Base-by-base conservation (phyloP, 1,140 invertebrate genomes). In the Steinernema feltiae region DNA sequence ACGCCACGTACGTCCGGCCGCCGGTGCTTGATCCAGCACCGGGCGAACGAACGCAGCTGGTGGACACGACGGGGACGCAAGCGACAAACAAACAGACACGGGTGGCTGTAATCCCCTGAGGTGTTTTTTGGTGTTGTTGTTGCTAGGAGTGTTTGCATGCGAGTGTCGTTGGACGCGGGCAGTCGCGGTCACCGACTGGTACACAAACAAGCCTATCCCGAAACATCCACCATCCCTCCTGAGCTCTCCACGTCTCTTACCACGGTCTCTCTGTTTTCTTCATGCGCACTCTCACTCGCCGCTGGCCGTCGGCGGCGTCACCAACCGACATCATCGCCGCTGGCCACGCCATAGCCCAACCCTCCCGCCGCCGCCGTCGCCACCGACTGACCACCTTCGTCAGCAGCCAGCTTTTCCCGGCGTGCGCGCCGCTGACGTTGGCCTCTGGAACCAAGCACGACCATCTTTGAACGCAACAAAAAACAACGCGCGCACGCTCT, bases 101-200 rank as follows among this genome's bases (percentile, higher is more conserved):
- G 53, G 53, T 63, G 53, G 53, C 53, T 63, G 53, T 63, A 63
- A 63, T 63, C 53, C 53, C 53, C 53, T 63, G 53, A 63, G 53
- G 53, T 63, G 53, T 63, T 63, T 63, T 63, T 63, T 63, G 53
- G 53, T 63, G 53, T 63, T 63, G 53, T 63, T 63, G 53, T 63
- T 63, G 53, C 53, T 63, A 63, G 53, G 53, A 63, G 53, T 63
- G 53, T 63, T 63, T 63, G 53, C 53, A 63, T 63, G 53, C 53
- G 53, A 63, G 53, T 63, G 53, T 63, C 53, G 53, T 27, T 63
- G 53, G 53, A 63, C 53, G n/a, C n/a, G 53, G 53, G 53, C 53
- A 63, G 53, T 63, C 41, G 53, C 53, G 53, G 53, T 63, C 53
- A 63, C 53, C 53, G 53, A 63, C 53, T 63, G 53, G 53, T 63